Evolutionary conservation across 2,113 vertebrate species (phyloP).

Genomic region (Thunnus thynnus): DNA sequence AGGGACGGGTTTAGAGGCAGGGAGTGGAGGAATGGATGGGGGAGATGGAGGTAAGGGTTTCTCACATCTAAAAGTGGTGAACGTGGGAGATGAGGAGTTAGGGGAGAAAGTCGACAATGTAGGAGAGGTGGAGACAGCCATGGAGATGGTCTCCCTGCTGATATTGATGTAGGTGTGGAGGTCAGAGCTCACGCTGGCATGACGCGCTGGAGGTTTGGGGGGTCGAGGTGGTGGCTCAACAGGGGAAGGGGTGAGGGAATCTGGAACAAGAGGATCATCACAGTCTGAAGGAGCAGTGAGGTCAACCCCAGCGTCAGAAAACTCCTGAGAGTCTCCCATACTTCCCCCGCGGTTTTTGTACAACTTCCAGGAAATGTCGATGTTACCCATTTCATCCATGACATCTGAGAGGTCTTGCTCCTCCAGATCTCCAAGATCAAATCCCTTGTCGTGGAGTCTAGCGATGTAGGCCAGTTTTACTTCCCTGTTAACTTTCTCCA

Average conservation of each 20-base stretch:
- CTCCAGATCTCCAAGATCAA: constrained; percentile 79
- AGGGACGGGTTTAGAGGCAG: constrained; percentile 72
- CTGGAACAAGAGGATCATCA: constrained; percentile 80
- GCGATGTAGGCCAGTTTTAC: constrained; percentile 80
- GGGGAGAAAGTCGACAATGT: constrained; percentile 76
- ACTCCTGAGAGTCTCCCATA: constrained; percentile 84
- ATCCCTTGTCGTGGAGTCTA: constrained; percentile 81
- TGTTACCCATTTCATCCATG: constrained; percentile 84
- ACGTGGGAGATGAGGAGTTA: constrained; percentile 78
- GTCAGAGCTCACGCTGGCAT: constrained; percentile 81
- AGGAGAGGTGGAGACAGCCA: constrained; percentile 73
- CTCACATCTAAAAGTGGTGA: constrained; percentile 79
- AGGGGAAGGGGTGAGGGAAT: constrained; percentile 83
- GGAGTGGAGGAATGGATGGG: constrained; percentile 76
- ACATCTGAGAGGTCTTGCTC: constrained; percentile 80
- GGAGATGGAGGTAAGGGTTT: constrained; percentile 75
- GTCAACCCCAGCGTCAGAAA: constrained; percentile 86
- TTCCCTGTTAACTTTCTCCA: constrained; percentile 86
- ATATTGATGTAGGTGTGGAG: constrained; percentile 86
- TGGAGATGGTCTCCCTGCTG: constrained; percentile 76
- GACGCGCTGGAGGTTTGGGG: constrained; percentile 84
- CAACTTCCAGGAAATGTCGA: constrained; percentile 82
- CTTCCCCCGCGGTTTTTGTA: constrained; percentile 72
- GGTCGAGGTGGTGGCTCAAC: constrained; percentile 81
- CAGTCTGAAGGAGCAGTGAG: constrained; percentile 84